phyloP scores from a whole-genome alignment of 2,797 vertebrate species.

The Ara ararauna region DNA sequence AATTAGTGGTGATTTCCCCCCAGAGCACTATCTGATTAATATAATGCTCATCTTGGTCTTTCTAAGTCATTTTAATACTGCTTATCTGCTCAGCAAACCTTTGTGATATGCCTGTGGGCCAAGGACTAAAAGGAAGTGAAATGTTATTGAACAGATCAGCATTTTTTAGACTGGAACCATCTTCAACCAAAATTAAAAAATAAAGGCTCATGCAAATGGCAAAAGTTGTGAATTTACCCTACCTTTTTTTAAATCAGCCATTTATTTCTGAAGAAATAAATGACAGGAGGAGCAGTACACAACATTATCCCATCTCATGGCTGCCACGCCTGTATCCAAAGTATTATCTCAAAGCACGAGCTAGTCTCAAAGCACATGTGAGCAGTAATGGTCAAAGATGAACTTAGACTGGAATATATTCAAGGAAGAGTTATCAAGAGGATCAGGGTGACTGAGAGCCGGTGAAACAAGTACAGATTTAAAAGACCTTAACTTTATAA shows the following conservation, averaged over 20 bases:
- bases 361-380: background rate
- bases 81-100: constrained; percentile 66
- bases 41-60: constrained; percentile 78
- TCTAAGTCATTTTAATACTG: constrained; percentile 63
- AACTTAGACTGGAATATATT: background rate
- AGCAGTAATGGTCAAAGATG: background rate
- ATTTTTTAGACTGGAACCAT: background rate
- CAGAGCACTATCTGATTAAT: constrained; percentile 80
- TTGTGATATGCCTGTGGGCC: constrained; percentile 61
- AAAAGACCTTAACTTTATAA: background rate
- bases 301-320: background rate
- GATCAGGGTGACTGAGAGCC: background rate
- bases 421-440: background rate
- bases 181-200: background rate
- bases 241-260: background rate
- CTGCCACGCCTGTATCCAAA: background rate
- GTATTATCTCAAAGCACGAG: background rate
- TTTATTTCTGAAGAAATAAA: background rate
- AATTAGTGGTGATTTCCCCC: constrained; percentile 80
- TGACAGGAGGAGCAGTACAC: background rate
- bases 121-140: constrained; percentile 13
- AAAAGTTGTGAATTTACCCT: background rate
- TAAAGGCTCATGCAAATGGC: background rate
- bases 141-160: constrained; percentile 51
- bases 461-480: background rate